Evolutionary conservation across 2,113 vertebrate species (phyloP).

Genomic region (Aptenodytes patagonicus): DNA sequence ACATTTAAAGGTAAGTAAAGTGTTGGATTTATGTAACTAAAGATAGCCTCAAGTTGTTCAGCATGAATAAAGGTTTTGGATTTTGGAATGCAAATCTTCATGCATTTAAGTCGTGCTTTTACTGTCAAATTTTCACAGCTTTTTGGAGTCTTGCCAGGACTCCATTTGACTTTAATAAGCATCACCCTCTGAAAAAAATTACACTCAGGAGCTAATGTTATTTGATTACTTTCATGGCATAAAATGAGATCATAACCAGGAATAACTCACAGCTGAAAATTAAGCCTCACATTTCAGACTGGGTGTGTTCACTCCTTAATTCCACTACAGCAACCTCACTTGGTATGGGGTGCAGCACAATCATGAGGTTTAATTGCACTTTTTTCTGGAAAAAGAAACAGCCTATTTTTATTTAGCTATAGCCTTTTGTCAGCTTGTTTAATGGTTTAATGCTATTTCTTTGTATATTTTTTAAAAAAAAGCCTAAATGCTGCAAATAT

Average conservation of each 20-base stretch:
- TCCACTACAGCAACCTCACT: conserved; percentile 21
- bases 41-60: not conserved
- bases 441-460: not conserved
- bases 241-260: conserved; percentile 72
- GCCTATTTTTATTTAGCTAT: not conserved
- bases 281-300: conserved; percentile 52
- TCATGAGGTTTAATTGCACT: not conserved
- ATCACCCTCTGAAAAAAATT: not conserved
- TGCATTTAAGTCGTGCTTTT: not conserved
- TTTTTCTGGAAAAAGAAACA: not conserved
- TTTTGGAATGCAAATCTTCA: conserved; percentile 29
- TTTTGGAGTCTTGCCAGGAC: not conserved
- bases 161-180: conserved; percentile 47
- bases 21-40: not conserved
- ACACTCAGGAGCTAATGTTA: not conserved
- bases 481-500: not conserved
- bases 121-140: conserved; percentile 33
- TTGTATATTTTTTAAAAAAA: not conserved
- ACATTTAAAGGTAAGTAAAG: conserved; percentile 86
- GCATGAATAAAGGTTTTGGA: not conserved
- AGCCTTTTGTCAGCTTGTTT: not conserved
- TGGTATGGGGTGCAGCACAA: conserved; percentile 6
- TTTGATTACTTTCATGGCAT: conserved; percentile 37
- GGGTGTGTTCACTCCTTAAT: conserved; percentile 57
- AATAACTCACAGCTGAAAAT: conserved; percentile 70